Evolutionary conservation across 2,888 invertebrate species (phyloP), one percentile per base, ranked within the genome.

Genomic region (Dermolepida albohirtum): DNA sequence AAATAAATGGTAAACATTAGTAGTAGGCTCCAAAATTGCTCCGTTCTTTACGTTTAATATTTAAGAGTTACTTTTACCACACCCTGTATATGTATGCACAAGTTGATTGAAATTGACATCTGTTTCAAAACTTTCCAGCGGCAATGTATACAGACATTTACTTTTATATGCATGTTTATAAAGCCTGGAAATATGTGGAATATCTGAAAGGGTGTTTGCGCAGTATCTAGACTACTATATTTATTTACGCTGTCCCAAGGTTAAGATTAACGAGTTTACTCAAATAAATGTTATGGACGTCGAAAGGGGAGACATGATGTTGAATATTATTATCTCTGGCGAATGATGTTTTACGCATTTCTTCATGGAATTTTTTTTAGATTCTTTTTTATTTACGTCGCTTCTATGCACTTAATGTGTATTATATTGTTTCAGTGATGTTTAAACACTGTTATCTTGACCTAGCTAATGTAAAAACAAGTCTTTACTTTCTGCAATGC

Each of bases 211-310:
- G 59, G 59, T 62, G 59, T 47, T 62, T 62, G 59, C 43, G 59
- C 59, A 17, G 59, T 47, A 62, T 62, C 59, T 47, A 62, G 59
- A 62, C 59, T 62, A 62, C 47, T 62, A 47, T 62, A 62, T 62
- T 62, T 62, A 62, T 62, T 62, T 62, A 44, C 47, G 47, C 59
- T 34, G 59, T 57, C 47, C 59, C 59, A 62, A 62, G 59, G 59
- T 62, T 62, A 62, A 62, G 59, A 62, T 62, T 62, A 62, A 62
- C 59, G 59, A 62, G 59, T 62, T 62, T 62, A 29, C 59, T 62
- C 47, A 62, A 62, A 47, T 29, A 62, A 49, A 62, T 47, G 47
- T 34, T 14, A 62, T 17, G 59, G 59, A 62, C 44, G 41, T 34
- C 34, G 59, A 62, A 62, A 47, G 59, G 54, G 40, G 40, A 10